phyloP scores from a whole-genome alignment of 2,888 invertebrate species.

The Eupithecia vulgata region DNA sequence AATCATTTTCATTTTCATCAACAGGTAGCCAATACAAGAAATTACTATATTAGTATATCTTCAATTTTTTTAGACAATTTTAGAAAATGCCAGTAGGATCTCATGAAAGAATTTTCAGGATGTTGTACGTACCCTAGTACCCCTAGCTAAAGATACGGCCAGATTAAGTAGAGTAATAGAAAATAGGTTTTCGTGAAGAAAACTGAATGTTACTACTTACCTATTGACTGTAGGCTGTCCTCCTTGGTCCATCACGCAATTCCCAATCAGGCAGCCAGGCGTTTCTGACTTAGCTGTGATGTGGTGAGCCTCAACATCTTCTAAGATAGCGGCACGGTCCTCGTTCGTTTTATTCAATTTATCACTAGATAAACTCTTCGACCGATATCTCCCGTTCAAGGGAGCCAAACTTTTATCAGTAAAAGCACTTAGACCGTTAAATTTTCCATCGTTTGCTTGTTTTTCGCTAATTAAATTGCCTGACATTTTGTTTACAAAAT shows the following conservation, averaged over 20 bases:
- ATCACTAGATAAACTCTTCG: constrained; percentile 81
- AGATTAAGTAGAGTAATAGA: not conserved
- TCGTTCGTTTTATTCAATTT: constrained; percentile 77
- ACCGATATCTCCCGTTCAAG: constrained; percentile 70
- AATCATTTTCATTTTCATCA: not conserved
- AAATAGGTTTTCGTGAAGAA: not conserved
- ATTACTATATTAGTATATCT: not conserved
- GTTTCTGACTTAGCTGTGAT: constrained; percentile 73
- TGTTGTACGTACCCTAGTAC: too few species aligned
- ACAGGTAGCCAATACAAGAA: not conserved
- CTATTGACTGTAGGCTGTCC: constrained; percentile 59
- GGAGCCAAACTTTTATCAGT: constrained; percentile 73
- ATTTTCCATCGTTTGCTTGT: constrained; percentile 70
- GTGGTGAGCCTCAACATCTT: constrained; percentile 75
- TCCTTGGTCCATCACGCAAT: constrained; percentile 65
- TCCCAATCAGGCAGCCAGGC: constrained; percentile 73
- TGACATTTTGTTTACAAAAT: constrained; percentile 72
- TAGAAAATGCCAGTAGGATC: not conserved
- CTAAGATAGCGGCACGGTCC: constrained; percentile 76
- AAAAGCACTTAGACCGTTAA: constrained; percentile 74
- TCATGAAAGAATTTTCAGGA: not conserved
- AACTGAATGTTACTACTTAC: constrained; percentile 55
- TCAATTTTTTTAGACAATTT: not conserved
- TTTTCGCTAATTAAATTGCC: constrained; percentile 73
- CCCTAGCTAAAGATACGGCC: not conserved